A percentile compares a stretch with the other conserved stretches of the same genome.
Evolutionary conservation across 2,797 vertebrate species (phyloP).

Genomic region (Threskiornis aethiopicus): DNA sequence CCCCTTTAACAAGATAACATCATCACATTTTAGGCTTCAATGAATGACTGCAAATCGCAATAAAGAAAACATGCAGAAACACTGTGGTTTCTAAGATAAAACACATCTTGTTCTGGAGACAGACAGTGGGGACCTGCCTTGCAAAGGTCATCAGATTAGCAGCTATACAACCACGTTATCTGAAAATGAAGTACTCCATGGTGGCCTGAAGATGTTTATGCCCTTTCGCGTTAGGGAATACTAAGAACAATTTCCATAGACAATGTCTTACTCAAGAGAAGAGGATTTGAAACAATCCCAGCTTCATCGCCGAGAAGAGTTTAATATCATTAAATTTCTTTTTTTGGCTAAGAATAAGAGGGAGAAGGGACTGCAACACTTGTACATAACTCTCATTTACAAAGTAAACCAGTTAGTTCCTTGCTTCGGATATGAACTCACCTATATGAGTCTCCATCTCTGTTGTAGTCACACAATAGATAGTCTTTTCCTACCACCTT

Average conservation of each 20-base stretch:
- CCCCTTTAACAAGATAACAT: neutral
- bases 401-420: neutral
- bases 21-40: neutral
- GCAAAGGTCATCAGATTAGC: neutral
- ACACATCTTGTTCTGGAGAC: neutral
- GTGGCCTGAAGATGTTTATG: neutral
- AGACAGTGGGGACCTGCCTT: neutral
- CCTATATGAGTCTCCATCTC: conserved; percentile 98
- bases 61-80: neutral
- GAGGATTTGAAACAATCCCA: neutral
- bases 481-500: conserved; percentile 98
- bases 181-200: neutral
- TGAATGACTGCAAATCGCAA: neutral
- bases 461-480: conserved; percentile 97
- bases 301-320: fast-evolving
- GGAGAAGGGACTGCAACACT: neutral
- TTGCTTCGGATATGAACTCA: conserved; percentile 23
- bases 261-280: neutral
- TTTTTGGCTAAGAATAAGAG: neutral
- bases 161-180: neutral
- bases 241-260: neutral
- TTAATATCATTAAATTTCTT: neutral
- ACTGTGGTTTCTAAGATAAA: neutral
- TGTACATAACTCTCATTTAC: fast-evolving
- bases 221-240: neutral